Percentiles rank a stretch among this genome's conserved stretches.
Conservation (phyloP, 2,797 vertebrate genomes). For the Potorous gilbertii region DNA sequence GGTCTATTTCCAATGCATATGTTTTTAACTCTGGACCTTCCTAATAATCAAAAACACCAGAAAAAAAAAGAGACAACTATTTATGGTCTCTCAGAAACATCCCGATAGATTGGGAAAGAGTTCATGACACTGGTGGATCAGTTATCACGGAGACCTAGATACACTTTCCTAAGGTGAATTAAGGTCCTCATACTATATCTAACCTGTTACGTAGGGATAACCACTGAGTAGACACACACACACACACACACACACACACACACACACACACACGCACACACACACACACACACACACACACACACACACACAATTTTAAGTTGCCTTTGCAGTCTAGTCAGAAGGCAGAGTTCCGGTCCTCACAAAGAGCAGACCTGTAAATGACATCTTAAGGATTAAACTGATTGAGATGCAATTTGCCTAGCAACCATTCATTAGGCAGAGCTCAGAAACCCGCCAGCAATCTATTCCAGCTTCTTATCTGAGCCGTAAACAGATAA, state of each 20-base stretch:
- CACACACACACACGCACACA: neutral
- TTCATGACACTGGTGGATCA: conserved; percentile 75
- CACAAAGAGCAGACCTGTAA: conserved; percentile 88
- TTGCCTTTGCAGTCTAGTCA: conserved; percentile 80
- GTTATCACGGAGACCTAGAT: conserved; percentile 68
- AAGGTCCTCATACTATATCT: conserved; percentile 64
- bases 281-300: too few species aligned
- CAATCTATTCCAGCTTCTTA: conserved; percentile 90
- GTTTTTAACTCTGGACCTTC: conserved; percentile 50
- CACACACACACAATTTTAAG: conserved; percentile 58
- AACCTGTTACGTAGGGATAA: conserved; percentile 66
- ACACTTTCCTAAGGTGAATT: conserved; percentile 56
- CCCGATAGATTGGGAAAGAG: conserved; percentile 60
- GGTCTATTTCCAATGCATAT: conserved; percentile 69
- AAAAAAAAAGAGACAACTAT: conserved; percentile 51
- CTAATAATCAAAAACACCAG: conserved; percentile 65
- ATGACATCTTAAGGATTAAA: conserved; percentile 91
- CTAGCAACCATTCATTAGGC: conserved; percentile 90
- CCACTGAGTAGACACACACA: conserved; percentile 59
- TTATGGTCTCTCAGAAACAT: conserved; percentile 47
- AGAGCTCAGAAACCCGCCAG: conserved; percentile 88
- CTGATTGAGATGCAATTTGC: conserved; percentile 89
- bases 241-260: conserved; percentile 19
- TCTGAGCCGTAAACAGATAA: conserved; percentile 90
- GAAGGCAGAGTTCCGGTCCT: conserved; percentile 80